Percentiles rank a stretch among this genome's conserved stretches.
Conservation (phyloP, 2,888 invertebrate species). For the Byasa hedistus region DNA sequence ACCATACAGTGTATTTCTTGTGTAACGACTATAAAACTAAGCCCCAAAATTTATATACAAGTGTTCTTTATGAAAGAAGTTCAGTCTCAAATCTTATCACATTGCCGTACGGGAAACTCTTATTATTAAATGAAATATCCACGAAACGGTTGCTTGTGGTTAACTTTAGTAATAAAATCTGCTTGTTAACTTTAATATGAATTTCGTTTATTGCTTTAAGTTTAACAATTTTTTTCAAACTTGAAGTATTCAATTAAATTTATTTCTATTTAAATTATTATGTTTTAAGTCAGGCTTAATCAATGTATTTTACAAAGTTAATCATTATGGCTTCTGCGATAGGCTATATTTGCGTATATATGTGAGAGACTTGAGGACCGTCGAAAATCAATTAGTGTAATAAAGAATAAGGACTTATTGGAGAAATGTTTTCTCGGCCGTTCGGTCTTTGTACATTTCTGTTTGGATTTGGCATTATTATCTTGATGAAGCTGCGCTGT, state of each 20-base stretch:
- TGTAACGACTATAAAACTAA: background rate
- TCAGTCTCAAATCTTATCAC: background rate
- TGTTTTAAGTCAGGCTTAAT: background rate
- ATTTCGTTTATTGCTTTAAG: constrained; percentile 1
- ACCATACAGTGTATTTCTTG: background rate
- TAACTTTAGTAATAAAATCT: constrained; percentile 15
- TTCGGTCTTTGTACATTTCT: background rate
- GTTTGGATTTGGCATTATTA: too few relatives aligned
- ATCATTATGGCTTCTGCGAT: too few relatives aligned
- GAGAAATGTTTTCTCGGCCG: background rate
- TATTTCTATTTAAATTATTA: too few relatives aligned
- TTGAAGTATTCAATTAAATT: background rate
- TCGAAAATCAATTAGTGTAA: background rate
- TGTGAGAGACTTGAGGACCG: too few relatives aligned
- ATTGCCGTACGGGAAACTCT: background rate
- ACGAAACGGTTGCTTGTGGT: constrained; percentile 6
- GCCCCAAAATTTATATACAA: background rate
- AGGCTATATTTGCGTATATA: too few relatives aligned
- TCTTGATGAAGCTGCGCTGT: too few relatives aligned
- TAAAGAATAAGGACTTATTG: background rate
- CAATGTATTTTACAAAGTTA: background rate
- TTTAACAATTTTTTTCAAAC: background rate
- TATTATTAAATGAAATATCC: constrained; percentile 19
- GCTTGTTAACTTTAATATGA: constrained; percentile 15
- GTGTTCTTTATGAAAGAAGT: background rate